Percentiles rank a stretch among this genome's conserved stretches.
These are phyloP conservation scores for Phallusia fumigata DNA, from an alignment of 23 tunicate genomes.

Conservation along the genomic window DNA sequence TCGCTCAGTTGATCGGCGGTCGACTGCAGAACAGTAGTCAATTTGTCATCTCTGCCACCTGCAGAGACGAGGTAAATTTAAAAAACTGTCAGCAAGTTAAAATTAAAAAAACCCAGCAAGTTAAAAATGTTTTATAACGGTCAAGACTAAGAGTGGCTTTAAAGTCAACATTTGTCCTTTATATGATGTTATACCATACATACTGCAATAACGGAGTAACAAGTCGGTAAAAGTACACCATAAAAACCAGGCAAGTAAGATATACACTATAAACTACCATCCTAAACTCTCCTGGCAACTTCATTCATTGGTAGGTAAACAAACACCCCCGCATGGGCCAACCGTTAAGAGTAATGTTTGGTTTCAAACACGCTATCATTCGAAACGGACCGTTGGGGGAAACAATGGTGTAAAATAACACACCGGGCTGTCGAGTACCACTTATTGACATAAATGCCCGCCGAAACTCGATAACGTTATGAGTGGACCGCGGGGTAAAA, in stretches of 20 bases:
- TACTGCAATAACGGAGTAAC: no score
- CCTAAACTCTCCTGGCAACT: no score
- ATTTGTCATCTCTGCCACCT: background rate
- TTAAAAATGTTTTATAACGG: no score
- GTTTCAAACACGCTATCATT: conserved; percentile 6
- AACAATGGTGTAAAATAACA: conserved; percentile 4
- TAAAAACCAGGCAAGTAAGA: no score
- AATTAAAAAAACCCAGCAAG: no score
- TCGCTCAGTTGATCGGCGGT: background rate
- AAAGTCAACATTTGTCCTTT: no score
- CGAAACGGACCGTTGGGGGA: background rate
- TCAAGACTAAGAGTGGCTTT: no score
- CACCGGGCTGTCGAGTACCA: background rate
- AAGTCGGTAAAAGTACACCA: no score
- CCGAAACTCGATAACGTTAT: conserved; percentile 1
- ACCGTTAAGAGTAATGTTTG: background rate
- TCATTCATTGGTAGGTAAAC: no score
- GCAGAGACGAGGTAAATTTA: background rate
- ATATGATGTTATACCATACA: no score
- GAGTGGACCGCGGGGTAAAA: background rate
- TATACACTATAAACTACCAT: no score
- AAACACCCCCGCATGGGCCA: no score
- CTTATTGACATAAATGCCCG: conserved; percentile 7
- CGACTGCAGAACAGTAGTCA: background rate
- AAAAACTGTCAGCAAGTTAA: background rate